Base-by-base conservation (phyloP, 35 echinoderm and acorn worm species). In the Amphiura filiformis region DNA sequence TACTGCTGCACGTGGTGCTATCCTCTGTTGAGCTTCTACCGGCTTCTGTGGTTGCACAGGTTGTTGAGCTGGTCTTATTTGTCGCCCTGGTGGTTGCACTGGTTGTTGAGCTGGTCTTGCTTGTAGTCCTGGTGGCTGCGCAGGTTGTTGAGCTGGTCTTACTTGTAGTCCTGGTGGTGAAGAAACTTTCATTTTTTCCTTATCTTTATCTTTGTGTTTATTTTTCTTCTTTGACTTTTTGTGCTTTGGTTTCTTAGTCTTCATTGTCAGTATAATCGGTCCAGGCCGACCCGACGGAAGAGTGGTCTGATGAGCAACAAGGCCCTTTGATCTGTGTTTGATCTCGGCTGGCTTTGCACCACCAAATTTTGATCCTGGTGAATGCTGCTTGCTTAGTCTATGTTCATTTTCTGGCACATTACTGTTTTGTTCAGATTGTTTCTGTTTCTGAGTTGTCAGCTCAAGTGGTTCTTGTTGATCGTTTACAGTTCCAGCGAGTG, bases 261-360 rank as follows among this genome's bases (percentile, higher is more conserved):
- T 70, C 61, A 70, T 70, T 18, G 61, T 70, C 3, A 70, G 26
- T 15, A 70, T 70, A n/a, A 70, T 70, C 3, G 61, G 61, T 2
- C 61, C 61, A 15, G 61, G 61, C 1, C 61, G 28, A 70, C 61
- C 61, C 26, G 61, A 70, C 7, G 61, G 61, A 23, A 70, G 61
- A 70, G 61, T 70, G 9, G 61, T 70, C 61, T 70, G 61, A 70
- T 70, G 61, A 70, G 61, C 61, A 13, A 70, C 61, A 70, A 70
- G 61, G 17, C 61, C 61, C 28, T 70, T 70, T 18, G 61, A 70
- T 11, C 28, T 11, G 61, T 70, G 61, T n/a, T 30, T 18, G 7
- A 70, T 70, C 26, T 70, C 61, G 4, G 61, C 17, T n/a, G 9
- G 17, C 28, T 70, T 70, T 26, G n/a, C n/a, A 70, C 61, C 26